phyloP scores from a whole-genome alignment of 2,888 invertebrate species.

The Leptinotarsa tumamoca region DNA sequence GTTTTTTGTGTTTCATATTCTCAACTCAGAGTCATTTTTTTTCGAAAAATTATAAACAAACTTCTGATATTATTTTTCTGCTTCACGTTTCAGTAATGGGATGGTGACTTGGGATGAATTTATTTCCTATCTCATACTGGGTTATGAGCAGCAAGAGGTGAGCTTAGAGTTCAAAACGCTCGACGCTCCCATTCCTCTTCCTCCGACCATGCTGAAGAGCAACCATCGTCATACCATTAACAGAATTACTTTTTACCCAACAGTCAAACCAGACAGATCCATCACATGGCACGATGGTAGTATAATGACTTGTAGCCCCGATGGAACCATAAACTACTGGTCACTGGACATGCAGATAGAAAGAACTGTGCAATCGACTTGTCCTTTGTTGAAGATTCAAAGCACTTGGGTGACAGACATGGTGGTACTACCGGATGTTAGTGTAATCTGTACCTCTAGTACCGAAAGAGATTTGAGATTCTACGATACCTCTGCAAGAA shows the following conservation, averaged over 20 bases:
- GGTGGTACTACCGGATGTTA: conserved; percentile 81
- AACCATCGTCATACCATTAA: conserved; percentile 78
- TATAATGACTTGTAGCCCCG: conserved; percentile 81
- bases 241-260: conserved; percentile 74
- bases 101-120: conserved; percentile 81
- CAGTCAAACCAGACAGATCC: conserved; percentile 66
- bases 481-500: conserved; percentile 82
- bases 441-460: conserved; percentile 81
- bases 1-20: no score
- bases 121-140: conserved; percentile 80
- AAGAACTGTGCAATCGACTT: conserved; percentile 74
- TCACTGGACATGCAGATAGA: conserved; percentile 76
- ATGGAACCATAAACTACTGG: conserved; percentile 85
- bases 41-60: no score
- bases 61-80: neutral
- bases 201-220: conserved; percentile 73
- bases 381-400: conserved; percentile 71
- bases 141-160: conserved; percentile 77
- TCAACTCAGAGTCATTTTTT: no score
- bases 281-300: conserved; percentile 74
- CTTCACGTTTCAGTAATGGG: conserved; percentile 64
- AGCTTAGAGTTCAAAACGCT: conserved; percentile 73
- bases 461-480: conserved; percentile 81
- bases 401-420: conserved; percentile 81
- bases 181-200: conserved; percentile 73